Evolutionary conservation across 2,888 invertebrate species (phyloP).

Genomic region (Dicyrtoma fusca): DNA sequence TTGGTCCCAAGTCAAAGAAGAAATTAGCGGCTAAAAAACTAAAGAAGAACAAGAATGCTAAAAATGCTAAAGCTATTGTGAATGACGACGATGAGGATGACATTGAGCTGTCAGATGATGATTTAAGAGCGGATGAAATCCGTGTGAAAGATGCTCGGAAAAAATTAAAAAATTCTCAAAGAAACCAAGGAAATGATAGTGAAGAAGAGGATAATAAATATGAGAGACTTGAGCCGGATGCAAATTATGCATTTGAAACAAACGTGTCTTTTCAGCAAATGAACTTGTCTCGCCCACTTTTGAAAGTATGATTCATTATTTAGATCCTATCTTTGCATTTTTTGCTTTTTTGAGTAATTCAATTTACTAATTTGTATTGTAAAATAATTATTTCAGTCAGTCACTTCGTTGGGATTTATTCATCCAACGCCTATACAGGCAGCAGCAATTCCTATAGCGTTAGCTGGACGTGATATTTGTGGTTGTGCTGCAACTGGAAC

Average conservation of each 20-base stretch:
- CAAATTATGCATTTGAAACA: constrained; percentile 63
- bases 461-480: constrained; percentile 92
- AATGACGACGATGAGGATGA: constrained; percentile 66
- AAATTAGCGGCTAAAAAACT: constrained; percentile 23
- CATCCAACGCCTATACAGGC: constrained; percentile 97
- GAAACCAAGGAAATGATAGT: constrained; percentile 53
- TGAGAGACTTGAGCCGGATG: constrained; percentile 60
- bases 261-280: constrained; percentile 84
- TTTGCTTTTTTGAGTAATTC: not conserved
- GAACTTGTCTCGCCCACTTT: constrained; percentile 90
- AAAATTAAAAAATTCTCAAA: constrained; percentile 56
- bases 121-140: constrained; percentile 66
- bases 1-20: constrained; percentile 23
- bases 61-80: constrained; percentile 60
- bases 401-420: constrained; percentile 82
- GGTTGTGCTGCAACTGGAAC: constrained; percentile 98
- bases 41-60: not conserved
- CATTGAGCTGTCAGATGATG: constrained; percentile 75
- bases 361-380: too few species aligned
- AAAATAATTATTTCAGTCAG: too few species aligned
- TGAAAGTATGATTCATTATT: constrained; percentile 67
- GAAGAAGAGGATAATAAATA: constrained; percentile 55
- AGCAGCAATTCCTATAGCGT: constrained; percentile 89
- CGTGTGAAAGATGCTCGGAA: constrained; percentile 70
- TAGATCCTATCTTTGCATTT: not conserved